Evolutionary conservation across 2,113 vertebrate genomes (phyloP).

Genomic region (Carassius auratus): DNA sequence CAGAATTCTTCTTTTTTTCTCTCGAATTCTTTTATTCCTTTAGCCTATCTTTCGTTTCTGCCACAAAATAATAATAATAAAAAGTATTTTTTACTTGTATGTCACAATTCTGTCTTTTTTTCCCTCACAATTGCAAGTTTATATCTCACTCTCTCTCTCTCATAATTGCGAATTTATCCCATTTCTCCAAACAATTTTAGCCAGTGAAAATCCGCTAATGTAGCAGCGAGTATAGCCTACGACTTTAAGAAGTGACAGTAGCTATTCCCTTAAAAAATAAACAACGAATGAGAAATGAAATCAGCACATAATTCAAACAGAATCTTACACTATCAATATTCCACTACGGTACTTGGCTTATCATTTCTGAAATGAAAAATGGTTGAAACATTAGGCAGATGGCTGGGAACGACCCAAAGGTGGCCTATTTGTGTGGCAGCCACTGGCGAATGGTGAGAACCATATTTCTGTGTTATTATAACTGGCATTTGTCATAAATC

Average conservation of each 20-base stretch:
- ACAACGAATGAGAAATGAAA: not conserved
- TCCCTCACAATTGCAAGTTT: no score
- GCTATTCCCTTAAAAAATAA: not conserved
- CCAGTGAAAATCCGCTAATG: not conserved
- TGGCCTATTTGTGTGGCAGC: slow-evolving; percentile 6
- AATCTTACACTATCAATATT: not conserved
- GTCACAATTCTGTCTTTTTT: not conserved
- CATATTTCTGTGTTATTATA: slow-evolving; percentile 19
- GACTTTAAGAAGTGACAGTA: not conserved
- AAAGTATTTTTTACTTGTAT: not conserved
- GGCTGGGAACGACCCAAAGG: not conserved
- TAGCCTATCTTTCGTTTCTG: no score
- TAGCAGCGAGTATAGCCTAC: not conserved
- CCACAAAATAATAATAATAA: no score
- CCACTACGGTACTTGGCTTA: not conserved
- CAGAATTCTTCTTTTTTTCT: no score
- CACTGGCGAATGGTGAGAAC: slow-evolving; percentile 14
- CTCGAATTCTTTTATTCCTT: no score
- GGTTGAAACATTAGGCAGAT: not conserved
- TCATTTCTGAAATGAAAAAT: not conserved
- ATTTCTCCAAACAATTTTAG: not conserved
- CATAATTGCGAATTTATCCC: no score
- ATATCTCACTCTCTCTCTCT: no score
- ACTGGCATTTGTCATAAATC: slow-evolving; percentile 39
- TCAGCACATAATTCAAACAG: not conserved